A percentile compares a stretch with the other conserved stretches of the same genome.
Conservation (phyloP, 2,888 invertebrate species). For the Creontiades dilutus region DNA sequence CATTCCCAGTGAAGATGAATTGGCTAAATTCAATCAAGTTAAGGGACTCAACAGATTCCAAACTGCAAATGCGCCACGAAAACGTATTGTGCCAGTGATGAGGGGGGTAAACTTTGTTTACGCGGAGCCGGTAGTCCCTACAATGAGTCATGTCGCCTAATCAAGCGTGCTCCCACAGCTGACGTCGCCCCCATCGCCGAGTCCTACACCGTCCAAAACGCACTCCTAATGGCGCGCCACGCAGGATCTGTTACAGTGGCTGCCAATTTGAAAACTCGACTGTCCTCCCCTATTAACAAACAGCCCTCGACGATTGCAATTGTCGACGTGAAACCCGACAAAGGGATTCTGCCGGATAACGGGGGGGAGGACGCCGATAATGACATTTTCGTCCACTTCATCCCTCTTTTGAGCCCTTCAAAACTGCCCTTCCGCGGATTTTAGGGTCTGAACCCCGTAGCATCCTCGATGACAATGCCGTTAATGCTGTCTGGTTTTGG, state of each 20-base stretch:
- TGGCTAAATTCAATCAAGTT: background rate
- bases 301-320: slow-evolving; percentile 21
- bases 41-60: background rate
- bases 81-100: background rate
- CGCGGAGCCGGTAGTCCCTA: slow-evolving; percentile 12
- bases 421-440: slow-evolving; percentile 38
- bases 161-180: slow-evolving; percentile 59
- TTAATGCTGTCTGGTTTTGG: slow-evolving; percentile 26
- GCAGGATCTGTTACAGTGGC: slow-evolving; percentile 61
- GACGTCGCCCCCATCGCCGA: slow-evolving; percentile 55
- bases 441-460: background rate
- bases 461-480: slow-evolving; percentile 38
- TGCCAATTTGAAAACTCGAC: slow-evolving; percentile 65
- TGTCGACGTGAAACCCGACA: background rate
- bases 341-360: slow-evolving; percentile 46
- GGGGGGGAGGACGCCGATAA: slow-evolving; percentile 26
- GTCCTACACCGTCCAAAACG: background rate
- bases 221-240: slow-evolving; percentile 40
- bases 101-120: slow-evolving; percentile 20
- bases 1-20: too few species aligned
- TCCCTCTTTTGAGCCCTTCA: slow-evolving; percentile 23
- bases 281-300: slow-evolving; percentile 36
- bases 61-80: slow-evolving; percentile 22
- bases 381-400: slow-evolving; percentile 40
- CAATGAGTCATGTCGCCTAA: slow-evolving; percentile 60